phyloP scores from a whole-genome alignment of 2,888 invertebrate species.

The Fragum fragum region DNA sequence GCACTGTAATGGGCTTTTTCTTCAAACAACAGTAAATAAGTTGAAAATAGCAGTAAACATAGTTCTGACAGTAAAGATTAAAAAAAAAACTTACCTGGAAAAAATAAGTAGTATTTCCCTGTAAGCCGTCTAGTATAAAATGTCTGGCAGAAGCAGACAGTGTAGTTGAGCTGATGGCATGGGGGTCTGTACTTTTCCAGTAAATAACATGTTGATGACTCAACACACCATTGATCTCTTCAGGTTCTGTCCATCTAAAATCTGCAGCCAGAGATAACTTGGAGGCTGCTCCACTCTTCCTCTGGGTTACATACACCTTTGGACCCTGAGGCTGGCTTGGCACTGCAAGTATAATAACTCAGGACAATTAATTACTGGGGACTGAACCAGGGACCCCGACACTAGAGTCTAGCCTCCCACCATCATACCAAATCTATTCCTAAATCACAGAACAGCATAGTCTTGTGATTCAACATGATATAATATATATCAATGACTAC shows the following conservation, averaged over 20 bases:
- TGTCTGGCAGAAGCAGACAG: conserved; percentile 75
- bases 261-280: conserved; percentile 88
- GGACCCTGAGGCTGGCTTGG: conserved; percentile 92
- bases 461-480: too few species aligned
- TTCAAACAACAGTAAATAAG: too few species aligned
- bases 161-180: conserved; percentile 45
- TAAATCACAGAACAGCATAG: too few species aligned
- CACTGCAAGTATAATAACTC: too few species aligned
- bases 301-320: conserved; percentile 91
- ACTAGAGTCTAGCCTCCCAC: too few species aligned
- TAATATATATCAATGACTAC: too few species aligned
- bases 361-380: too few species aligned
- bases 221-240: conserved; percentile 92
- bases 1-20: too few species aligned
- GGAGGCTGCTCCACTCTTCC: conserved; percentile 77
- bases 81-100: conserved; percentile 79
- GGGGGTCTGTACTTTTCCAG: conserved; percentile 68
- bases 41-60: too few species aligned
- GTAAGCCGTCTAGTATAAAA: conserved; percentile 74
- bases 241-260: conserved; percentile 94
- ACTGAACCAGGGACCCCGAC: too few species aligned
- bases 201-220: conserved; percentile 90
- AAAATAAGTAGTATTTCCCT: conserved; percentile 75
- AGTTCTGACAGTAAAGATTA: too few species aligned
- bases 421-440: too few species aligned